A percentile compares a stretch with the other conserved stretches of the same genome.
Evolutionary conservation across 2,888 invertebrate species (phyloP).

Genomic region (Sinotaia quadrata): DNA sequence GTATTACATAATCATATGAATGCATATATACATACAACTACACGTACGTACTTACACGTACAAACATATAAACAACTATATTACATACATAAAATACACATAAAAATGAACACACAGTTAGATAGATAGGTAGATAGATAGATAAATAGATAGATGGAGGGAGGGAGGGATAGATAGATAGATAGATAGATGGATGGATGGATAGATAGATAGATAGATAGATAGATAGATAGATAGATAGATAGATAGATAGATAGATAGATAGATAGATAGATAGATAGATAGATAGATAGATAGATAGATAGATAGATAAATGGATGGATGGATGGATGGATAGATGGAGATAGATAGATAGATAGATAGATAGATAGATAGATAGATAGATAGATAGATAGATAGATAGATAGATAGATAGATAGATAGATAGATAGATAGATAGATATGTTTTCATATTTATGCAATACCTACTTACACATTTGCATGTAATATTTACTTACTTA

Average conservation of each 20-base stretch:
- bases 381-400: not conserved
- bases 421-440: not conserved
- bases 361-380: not conserved
- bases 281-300: not conserved
- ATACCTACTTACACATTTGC: not conserved
- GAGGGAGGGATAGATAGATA: too few species aligned
- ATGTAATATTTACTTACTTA: not conserved
- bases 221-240: not conserved
- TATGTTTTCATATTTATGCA: not conserved
- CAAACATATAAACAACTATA: not conserved
- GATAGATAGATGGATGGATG: too few species aligned
- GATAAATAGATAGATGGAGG: too few species aligned
- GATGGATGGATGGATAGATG: too few species aligned
- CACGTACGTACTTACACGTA: not conserved
- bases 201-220: not conserved
- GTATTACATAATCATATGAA: not conserved
- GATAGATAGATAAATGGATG: too few species aligned
- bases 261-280: not conserved
- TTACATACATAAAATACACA: not conserved
- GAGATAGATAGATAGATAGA: not conserved
- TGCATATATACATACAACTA: not conserved
- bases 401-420: not conserved
- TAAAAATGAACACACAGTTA: too few species aligned
- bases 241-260: not conserved
- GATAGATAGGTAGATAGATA: too few species aligned